Evolutionary conservation across 64 coral and sea anemone species (phyloP), one percentile per base, ranked within the genome.

Genomic region (Astreopora myriophthalma): DNA sequence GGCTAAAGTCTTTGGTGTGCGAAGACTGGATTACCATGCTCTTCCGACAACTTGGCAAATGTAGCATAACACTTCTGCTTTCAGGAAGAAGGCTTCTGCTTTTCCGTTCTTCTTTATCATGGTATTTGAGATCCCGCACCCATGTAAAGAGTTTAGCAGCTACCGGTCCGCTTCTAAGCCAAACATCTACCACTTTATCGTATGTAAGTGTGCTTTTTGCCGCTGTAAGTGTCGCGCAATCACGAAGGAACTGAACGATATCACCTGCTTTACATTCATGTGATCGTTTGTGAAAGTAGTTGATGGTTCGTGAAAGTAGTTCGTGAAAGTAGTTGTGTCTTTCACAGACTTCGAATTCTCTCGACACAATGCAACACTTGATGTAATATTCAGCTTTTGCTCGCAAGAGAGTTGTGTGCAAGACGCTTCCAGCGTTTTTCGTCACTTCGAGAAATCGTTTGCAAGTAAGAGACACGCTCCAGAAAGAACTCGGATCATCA

Each of bases 371-470:
- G 28, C 29, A 73, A 60, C 49, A 37, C 64, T 79, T 95, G 70
- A 95, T 38, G 63, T 75, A 90, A 40, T 71, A 85, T 16, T 90
- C 93, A 8, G 73, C 88, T 32, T 90, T 95, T 26, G 32, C 46
- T 74, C n/a, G 60, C 2, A 85, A 33, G 19, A 95, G 63, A 31
- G 73, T 84, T 52, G 32, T 68, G 44, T 84, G 93, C 17, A 83
- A 17, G 7, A 90, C 58, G 66, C 40, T 71, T 35, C 55, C 55
- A 16, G 80, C 90, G 32, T 51, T 86, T 33, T 64, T 79, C 19
- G 48, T 34, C 39, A 87, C 80, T 20, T 95, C 64, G 4, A 58
- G 1, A 22, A 95, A 69, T 86, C 93, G 90, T 64, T 71, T 71
- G 73, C 93, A 95, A 2, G 88, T 69, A 2, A 95, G 48, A 12